A percentile compares a stretch with the other conserved stretches of the same genome.
Conservation (phyloP, 2,888 invertebrate genomes). For the Drosophila borealis region DNA sequence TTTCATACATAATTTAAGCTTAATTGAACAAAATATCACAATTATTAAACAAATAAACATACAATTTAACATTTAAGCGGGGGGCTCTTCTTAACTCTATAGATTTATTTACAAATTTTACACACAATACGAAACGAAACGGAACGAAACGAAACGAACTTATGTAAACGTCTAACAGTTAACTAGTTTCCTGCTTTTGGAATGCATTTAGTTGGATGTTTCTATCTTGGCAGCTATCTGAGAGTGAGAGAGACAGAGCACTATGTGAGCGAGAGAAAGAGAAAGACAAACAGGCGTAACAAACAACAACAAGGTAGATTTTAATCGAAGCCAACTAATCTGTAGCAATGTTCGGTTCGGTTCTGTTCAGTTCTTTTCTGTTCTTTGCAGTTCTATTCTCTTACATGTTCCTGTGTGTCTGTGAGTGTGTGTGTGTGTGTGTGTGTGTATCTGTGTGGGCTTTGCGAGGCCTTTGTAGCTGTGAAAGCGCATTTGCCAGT, state of each 20-base stretch:
- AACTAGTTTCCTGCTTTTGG: conserved; percentile 78
- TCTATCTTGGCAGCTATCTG: conserved; percentile 37
- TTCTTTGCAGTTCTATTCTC: conserved; percentile 29
- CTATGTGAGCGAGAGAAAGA: conserved; percentile 5
- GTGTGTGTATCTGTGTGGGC: conserved; percentile 22
- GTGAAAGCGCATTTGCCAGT: conserved; percentile 50
- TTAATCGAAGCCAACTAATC: conserved; percentile 76
- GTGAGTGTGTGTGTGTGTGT: conserved; percentile 22
- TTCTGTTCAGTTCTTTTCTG: conserved; percentile 37
- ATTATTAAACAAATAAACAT: conserved; percentile 74
- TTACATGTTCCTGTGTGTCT: conserved; percentile 22
- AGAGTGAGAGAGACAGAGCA: conserved; percentile 1
- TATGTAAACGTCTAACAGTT: conserved; percentile 58
- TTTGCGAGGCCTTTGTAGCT: conserved; percentile 22
- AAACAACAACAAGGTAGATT: conserved; percentile 76
- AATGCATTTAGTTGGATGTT: conserved; percentile 72
- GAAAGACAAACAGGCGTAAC: conserved; percentile 55
- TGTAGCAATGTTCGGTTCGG: conserved; percentile 61
- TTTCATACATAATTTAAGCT: conserved; percentile 61
- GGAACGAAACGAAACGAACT: conserved; percentile 35
- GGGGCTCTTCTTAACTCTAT: conserved; percentile 12
- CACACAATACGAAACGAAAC: conserved; percentile 35
- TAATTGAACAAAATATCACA: conserved; percentile 73
- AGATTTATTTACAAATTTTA: conserved; percentile 58
- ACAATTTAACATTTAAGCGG: conserved; percentile 55